Conservation (phyloP, 2,888 invertebrate genomes). For the Platypus cylindrus region DNA sequence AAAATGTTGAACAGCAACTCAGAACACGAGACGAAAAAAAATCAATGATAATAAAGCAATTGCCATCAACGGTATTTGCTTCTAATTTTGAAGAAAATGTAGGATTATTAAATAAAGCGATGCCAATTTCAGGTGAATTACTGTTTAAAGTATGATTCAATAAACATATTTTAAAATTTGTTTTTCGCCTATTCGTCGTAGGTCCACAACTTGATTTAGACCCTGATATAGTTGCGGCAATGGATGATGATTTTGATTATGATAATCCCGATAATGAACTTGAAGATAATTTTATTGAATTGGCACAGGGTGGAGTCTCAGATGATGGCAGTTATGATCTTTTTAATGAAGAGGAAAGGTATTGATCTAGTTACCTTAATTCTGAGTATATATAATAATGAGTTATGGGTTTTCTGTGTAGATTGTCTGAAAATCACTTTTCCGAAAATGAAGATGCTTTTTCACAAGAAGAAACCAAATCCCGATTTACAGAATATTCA, state of each 20-base stretch:
- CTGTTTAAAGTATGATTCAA: not conserved
- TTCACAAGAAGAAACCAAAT: conserved; percentile 64
- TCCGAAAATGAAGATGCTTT: conserved; percentile 36
- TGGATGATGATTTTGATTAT: conserved; percentile 87
- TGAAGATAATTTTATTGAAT: conserved; percentile 83
- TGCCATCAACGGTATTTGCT: conserved; percentile 26
- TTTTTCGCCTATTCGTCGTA: too few species aligned
- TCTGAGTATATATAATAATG: conserved; percentile 19
- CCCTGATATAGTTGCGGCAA: conserved; percentile 82
- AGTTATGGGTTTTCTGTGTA: not conserved
- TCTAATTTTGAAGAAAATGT: conserved; percentile 63
- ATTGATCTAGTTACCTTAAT: too few species aligned
- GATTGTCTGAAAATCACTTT: conserved; percentile 1
- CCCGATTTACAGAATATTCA: conserved; percentile 85
- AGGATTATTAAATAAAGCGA: conserved; percentile 72
- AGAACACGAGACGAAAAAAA: conserved; percentile 18
- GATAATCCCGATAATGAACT: conserved; percentile 70
- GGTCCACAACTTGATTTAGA: conserved; percentile 63
- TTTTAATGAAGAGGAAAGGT: conserved; percentile 36
- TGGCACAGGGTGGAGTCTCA: conserved; percentile 54
- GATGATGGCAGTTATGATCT: conserved; percentile 37
- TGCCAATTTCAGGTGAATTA: conserved; percentile 46
- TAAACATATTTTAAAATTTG: too few species aligned
- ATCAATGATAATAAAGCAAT: conserved; percentile 16
- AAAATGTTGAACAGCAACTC: conserved; percentile 22